Evolutionary conservation across 2,888 invertebrate species (phyloP).

Genomic region (Rhopalosiphum nymphaeae): DNA sequence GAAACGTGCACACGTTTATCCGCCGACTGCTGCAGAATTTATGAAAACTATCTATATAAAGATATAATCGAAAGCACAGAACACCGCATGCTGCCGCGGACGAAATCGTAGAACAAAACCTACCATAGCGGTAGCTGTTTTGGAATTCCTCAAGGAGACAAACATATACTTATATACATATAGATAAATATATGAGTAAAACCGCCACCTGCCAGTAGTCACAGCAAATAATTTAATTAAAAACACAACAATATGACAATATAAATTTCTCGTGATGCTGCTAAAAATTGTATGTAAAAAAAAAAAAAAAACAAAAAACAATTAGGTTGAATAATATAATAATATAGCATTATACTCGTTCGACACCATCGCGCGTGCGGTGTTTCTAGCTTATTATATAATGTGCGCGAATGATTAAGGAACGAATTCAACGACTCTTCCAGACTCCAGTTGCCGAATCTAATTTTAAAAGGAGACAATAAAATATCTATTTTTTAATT

Average conservation of each 20-base stretch:
- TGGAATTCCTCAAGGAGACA: constrained; percentile 42
- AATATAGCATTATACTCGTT: constrained; percentile 16
- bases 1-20: background rate
- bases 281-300: constrained; percentile 23
- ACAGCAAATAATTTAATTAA: constrained; percentile 37
- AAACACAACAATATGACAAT: constrained; percentile 23
- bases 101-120: constrained; percentile 17
- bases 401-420: constrained; percentile 10
- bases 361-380: background rate
- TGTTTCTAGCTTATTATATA: background rate
- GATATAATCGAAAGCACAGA: background rate
- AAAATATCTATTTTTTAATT: constrained; percentile 6
- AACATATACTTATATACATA: background rate
- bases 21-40: constrained; percentile 3
- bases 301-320: constrained; percentile 27
- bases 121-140: background rate
- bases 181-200: background rate
- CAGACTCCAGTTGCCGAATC: background rate
- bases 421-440: constrained; percentile 2
- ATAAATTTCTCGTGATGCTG: constrained; percentile 48
- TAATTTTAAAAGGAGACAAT: constrained; percentile 20
- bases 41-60: background rate
- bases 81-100: background rate
- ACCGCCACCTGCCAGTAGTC: background rate
- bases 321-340: constrained; percentile 18